Evolutionary conservation across 2,888 invertebrate species (phyloP), one percentile per base, ranked within the genome.

Genomic region (Piscicola geometra): DNA sequence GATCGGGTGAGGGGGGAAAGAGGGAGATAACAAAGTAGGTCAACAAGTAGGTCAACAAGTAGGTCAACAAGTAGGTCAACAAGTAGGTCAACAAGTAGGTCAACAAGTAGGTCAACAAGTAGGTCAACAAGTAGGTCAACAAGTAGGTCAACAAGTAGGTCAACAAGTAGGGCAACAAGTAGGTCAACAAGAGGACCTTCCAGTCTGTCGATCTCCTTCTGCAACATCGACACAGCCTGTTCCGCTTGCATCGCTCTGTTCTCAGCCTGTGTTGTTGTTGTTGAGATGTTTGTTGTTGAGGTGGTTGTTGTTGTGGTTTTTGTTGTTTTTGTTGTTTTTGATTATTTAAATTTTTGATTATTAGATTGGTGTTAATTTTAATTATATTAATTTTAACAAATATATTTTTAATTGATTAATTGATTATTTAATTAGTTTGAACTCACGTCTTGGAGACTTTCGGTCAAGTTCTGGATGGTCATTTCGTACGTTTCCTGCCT

Each of bases 201-300:
- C 89, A 99, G 93, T 92, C 98, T 94, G 92, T 99, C 99, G 89
- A 99, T 99, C 90, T 99, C 99, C 90, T 99, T 99, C 89, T 99
- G 99, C 88, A 99, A 90, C 90, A 99, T 99, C 90, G 98, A 97
- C 88, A 99, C 99, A 86, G 98, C 97, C 89, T 99, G 93, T 89
- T 99, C 99, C 86, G 99, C 98, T 88, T 99, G 99, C 89, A 98
- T 97, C 89, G 99, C 99, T 87, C 99, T 94, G 87, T 98, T 98
- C 89, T 99, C 99, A 92, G 99, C 98, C 99, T 98, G 81, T 98
- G 81, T 18, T 41, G 41, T 41, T 41, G 41, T 41, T 41, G 41
- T 41, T 41, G 41, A 41, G 5, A 15, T 41, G 5, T 5, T 41
- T 41, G 15, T 41, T 41, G 15, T 41, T 41, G 15, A 50, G 21